Base-by-base conservation (phyloP, 2,888 invertebrate genomes). In the Choreutis nemorana region DNA sequence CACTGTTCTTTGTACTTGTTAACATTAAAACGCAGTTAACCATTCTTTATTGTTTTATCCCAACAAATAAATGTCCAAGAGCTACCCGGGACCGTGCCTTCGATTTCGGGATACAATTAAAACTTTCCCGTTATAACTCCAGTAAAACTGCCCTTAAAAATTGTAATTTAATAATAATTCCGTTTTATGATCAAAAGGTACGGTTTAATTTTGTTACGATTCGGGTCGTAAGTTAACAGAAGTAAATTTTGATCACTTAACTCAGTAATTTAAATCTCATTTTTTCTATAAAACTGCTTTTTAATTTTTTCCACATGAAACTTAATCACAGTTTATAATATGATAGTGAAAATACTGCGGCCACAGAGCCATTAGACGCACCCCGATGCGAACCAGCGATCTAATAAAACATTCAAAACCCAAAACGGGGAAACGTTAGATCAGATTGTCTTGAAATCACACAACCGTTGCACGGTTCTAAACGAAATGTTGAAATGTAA, bases 361-460 rank as follows among this genome's bases (percentile, higher is more conserved):
- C 65, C 65, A 43, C 64, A 57, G 45, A 46, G 43, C 63, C 68
- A 72, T 73, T 72, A 75, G 65, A 58, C 53, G 55, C 49, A 52
- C 63, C 57, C 51, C 48, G 50, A 53, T 55, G 49, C 52, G 43
- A 45, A 54, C 52, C 57, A 61, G 54, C 53, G 56, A 61, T 56
- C 52, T 64, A 53, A 73, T 78, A 70, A 78, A 78, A 71, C 52
- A 78, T 78, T 77, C 77, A 77, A 45, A 45, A 51, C 45, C 63
- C 57, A 67, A 62, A 77, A 68, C 67, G 72, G 63, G 65, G 68
- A 64, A 54, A 62, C 58, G 63, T 70, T 59, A 72, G 72, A 77
- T 78, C 78, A 75, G 71, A 75, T 78, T 75, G 77, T 75, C 78
- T 73, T 68, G 65, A 71, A 72, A 77, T 75, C 75, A 73, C 75